These are phyloP conservation scores for Aplidium turbinatum DNA, from an alignment of 23 tunicate species.

Conservation along the genomic window DNA sequence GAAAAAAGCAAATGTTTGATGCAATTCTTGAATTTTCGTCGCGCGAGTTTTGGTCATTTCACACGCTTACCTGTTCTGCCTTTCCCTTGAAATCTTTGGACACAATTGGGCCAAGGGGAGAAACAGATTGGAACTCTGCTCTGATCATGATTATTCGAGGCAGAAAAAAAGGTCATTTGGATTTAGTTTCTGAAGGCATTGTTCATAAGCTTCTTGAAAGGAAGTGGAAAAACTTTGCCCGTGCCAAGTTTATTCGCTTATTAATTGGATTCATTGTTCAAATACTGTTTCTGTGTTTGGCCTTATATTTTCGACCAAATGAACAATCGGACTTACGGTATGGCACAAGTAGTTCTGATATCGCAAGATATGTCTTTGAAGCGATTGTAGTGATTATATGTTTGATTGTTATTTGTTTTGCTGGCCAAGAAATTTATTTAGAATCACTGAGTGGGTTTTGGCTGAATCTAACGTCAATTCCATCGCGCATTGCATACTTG, in stretches of 20 bases:
- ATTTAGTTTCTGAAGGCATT: conserved; percentile 61
- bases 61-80: conserved; percentile 70
- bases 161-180: conserved; percentile 62
- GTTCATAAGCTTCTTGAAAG: conserved; percentile 61
- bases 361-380: conserved; percentile 84
- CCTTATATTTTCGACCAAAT: conserved; percentile 76
- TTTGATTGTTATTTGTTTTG: conserved; percentile 38
- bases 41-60: conserved; percentile 68
- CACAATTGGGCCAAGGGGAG: conserved; percentile 61
- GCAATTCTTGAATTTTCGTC: conserved; percentile 73
- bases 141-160: conserved; percentile 91
- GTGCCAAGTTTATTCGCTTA: conserved; percentile 54
- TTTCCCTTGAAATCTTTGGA: conserved; percentile 77
- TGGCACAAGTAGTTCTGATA: conserved; percentile 38
- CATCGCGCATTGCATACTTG: conserved; percentile 53
- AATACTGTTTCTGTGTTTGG: conserved; percentile 49
- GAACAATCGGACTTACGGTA: conserved; percentile 31
- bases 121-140: conserved; percentile 91
- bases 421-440: conserved; percentile 48
- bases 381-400: conserved; percentile 35
- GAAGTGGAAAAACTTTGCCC: conserved; percentile 81
- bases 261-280: conserved; percentile 52
- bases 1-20: conserved; percentile 76
- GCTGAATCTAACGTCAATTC: conserved; percentile 59
- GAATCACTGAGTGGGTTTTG: conserved; percentile 54